Conservation (phyloP, 2,797 vertebrate genomes). For the Gephyroberyx darwinii region DNA sequence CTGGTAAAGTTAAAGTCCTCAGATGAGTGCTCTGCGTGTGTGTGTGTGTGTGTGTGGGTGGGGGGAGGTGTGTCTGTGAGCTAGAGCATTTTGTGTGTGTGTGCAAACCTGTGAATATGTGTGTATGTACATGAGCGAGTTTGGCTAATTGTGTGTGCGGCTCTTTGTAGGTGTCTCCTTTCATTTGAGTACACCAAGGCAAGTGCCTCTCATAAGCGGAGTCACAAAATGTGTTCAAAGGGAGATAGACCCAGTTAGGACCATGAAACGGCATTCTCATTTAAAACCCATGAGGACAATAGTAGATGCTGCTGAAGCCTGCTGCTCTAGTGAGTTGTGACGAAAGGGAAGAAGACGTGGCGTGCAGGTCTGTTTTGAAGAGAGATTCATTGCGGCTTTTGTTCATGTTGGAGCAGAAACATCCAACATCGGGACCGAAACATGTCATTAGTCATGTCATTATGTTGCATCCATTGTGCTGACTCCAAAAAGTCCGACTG, state of each 20-base stretch:
- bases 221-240: constrained; percentile 62
- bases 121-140: constrained; percentile 39
- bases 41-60: background rate
- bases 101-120: constrained; percentile 29
- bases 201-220: constrained; percentile 57
- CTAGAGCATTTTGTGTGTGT: background rate
- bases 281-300: constrained; percentile 41
- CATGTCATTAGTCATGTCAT: background rate
- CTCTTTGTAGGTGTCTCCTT: constrained; percentile 68
- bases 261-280: constrained; percentile 53
- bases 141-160: constrained; percentile 48
- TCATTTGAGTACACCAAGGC: constrained; percentile 67
- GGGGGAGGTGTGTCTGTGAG: background rate
- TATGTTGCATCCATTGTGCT: background rate
- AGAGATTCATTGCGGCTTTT: background rate
- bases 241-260: constrained; percentile 68
- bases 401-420: constrained; percentile 41
- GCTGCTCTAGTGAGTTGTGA: constrained; percentile 1
- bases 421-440: constrained; percentile 1
- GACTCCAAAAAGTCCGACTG: background rate
- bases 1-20: constrained; percentile 68
- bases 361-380: constrained; percentile 15
- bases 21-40: constrained; percentile 47
- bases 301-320: constrained; percentile 26
- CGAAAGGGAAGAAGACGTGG: constrained; percentile 16